Evolutionary conservation across 2,113 vertebrate genomes (phyloP).

Genomic region (Stigmatopora argus): DNA sequence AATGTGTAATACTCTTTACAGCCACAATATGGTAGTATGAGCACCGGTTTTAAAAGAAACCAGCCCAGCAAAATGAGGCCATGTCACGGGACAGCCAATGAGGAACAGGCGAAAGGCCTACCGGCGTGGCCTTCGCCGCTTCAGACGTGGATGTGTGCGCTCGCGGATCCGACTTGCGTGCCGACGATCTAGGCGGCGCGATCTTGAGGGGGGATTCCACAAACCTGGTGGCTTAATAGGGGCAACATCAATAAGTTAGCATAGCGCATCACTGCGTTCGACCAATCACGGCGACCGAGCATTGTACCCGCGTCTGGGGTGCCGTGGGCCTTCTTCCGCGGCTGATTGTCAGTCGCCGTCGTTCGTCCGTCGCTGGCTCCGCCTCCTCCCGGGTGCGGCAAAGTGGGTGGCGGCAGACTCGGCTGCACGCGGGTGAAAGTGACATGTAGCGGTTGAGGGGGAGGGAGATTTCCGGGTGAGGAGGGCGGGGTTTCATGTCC

Average conservation of each 20-base stretch:
- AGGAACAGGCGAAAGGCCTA: slow-evolving; percentile 67
- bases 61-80: slow-evolving; percentile 56
- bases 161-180: slow-evolving; percentile 87
- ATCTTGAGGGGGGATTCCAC: slow-evolving; percentile 78
- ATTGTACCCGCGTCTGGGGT: slow-evolving; percentile 16
- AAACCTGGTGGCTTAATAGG: slow-evolving; percentile 81
- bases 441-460: neutral
- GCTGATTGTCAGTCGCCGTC: slow-evolving; percentile 74
- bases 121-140: no score
- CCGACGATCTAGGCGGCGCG: slow-evolving; percentile 80
- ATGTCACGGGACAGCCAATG: slow-evolving; percentile 49
- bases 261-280: neutral
- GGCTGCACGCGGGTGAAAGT: slow-evolving; percentile 61
- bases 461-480: no score
- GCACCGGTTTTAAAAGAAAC: neutral
- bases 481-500: slow-evolving; percentile 6
- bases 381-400: slow-evolving; percentile 75
- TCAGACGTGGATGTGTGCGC: slow-evolving; percentile 88
- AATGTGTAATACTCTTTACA: slow-evolving; percentile 9
- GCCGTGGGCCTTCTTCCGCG: slow-evolving; percentile 79
- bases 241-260: slow-evolving; percentile 6
- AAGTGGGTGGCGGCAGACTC: slow-evolving; percentile 81
- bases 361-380: slow-evolving; percentile 1
- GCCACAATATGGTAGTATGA: slow-evolving; percentile 47
- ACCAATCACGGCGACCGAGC: no score